Percentiles rank a stretch among this genome's conserved stretches.
phyloP scores from a whole-genome alignment of 2,888 invertebrate genomes.

The Notodonta dromedarius region DNA sequence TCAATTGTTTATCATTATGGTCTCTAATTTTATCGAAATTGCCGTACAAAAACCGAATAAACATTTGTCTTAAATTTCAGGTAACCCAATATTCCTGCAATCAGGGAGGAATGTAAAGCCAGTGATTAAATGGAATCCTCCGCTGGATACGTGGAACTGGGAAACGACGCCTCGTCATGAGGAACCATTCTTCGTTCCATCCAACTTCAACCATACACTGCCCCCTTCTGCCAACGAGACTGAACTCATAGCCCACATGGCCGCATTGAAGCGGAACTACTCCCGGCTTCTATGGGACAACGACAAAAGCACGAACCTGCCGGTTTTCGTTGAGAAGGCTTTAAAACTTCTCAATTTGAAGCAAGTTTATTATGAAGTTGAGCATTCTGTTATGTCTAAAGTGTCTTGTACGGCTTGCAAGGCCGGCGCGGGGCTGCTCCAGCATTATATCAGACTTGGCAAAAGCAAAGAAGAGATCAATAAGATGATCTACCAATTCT shows the following conservation, averaged over 20 bases:
- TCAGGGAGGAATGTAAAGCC: constrained; percentile 61
- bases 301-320: constrained; percentile 88
- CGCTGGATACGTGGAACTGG: constrained; percentile 79
- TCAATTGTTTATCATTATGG: too few relatives aligned
- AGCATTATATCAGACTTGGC: constrained; percentile 93
- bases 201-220: constrained; percentile 77
- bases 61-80: constrained; percentile 46
- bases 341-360: constrained; percentile 92
- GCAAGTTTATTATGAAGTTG: constrained; percentile 93
- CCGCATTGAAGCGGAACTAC: constrained; percentile 73
- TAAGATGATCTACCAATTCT: constrained; percentile 93
- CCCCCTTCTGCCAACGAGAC: constrained; percentile 81
- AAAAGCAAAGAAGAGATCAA: constrained; percentile 94
- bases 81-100: constrained; percentile 77
- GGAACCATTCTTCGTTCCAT: constrained; percentile 73
- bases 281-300: constrained; percentile 89
- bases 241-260: constrained; percentile 75
- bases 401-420: constrained; percentile 96
- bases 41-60: not conserved
- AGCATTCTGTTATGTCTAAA: constrained; percentile 95
- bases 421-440: constrained; percentile 92
- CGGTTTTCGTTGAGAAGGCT: constrained; percentile 92
- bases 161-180: constrained; percentile 66
- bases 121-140: constrained; percentile 78
- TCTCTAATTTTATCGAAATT: too few relatives aligned